Evolutionary conservation across 2,113 vertebrate species (phyloP).

Genomic region (Oncorhynchus gorbuscha): DNA sequence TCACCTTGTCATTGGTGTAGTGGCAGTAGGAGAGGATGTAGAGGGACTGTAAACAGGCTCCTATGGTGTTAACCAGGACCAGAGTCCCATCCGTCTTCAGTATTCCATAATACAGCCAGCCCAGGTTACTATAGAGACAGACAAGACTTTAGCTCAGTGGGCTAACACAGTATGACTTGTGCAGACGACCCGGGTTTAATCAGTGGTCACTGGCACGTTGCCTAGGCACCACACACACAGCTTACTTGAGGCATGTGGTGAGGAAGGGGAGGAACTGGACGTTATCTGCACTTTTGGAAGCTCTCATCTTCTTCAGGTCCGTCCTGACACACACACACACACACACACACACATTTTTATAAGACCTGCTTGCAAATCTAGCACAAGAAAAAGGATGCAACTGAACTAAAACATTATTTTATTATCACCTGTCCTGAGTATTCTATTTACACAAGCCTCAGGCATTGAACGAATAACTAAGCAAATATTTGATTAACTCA

Average conservation of each 20-base stretch:
- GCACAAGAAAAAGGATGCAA: too few species aligned
- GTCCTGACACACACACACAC: slow-evolving; percentile 65
- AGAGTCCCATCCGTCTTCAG: slow-evolving; percentile 83
- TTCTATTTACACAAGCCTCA: too few species aligned
- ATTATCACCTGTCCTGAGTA: too few species aligned
- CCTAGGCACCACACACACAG: not conserved
- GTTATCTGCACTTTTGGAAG: slow-evolving; percentile 80
- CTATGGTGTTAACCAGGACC: slow-evolving; percentile 80
- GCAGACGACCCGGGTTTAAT: not conserved
- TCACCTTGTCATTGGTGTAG: slow-evolving; percentile 75
- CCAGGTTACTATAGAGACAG: slow-evolving; percentile 80
- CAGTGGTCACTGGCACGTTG: not conserved
- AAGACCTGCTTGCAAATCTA: too few species aligned
- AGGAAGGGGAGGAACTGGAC: slow-evolving; percentile 94
- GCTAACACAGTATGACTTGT: not conserved
- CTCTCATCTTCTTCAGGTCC: slow-evolving; percentile 85
- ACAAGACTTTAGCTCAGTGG: not conserved
- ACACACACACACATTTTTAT: not conserved
- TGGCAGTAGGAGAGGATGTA: slow-evolving; percentile 81
- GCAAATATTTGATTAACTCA: too few species aligned
- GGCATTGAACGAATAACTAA: too few species aligned
- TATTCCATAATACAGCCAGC: slow-evolving; percentile 89
- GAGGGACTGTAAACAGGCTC: slow-evolving; percentile 81
- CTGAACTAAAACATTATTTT: too few species aligned
- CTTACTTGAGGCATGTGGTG: slow-evolving; percentile 89